Evolutionary conservation across 1,140 invertebrate genomes (phyloP).

Genomic region (Microplitis mediator): DNA sequence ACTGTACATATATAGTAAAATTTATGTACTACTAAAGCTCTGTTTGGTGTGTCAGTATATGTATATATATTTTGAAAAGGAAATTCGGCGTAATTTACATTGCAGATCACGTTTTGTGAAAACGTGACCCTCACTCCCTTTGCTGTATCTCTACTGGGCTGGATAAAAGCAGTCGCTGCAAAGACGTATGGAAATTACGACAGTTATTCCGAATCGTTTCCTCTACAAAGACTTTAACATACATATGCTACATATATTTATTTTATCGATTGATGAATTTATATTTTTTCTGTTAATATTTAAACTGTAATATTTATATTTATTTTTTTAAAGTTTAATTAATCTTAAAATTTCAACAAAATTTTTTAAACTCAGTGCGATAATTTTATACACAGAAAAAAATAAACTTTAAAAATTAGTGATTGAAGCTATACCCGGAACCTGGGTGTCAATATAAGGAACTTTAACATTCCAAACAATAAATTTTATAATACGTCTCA

Average conservation of each 20-base stretch:
- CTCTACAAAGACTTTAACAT: constrained; percentile 39
- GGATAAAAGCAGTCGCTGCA: constrained; percentile 46
- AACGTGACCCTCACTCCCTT: constrained; percentile 35
- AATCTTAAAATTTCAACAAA: no score
- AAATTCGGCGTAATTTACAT: constrained; percentile 55
- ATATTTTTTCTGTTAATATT: constrained; percentile 30
- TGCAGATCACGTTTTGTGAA: constrained; percentile 54
- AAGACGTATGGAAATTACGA: constrained; percentile 58
- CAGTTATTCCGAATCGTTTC: constrained; percentile 60
- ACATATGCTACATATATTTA: no score
- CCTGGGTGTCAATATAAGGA: no score
- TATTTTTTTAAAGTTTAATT: background rate
- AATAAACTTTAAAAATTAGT: no score
- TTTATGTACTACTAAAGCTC: constrained; percentile 26
- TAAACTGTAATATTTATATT: constrained; percentile 23
- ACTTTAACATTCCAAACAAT: no score
- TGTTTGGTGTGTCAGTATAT: constrained; percentile 34
- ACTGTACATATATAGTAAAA: constrained; percentile 11
- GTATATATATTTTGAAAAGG: constrained; percentile 20
- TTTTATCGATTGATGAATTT: constrained; percentile 31
- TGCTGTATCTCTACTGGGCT: constrained; percentile 20
- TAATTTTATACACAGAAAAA: no score
- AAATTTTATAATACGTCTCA: no score
- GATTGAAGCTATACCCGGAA: no score
- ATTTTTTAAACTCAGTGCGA: no score